Evolutionary conservation across 1,140 invertebrate species (phyloP).

Genomic region (Batillaria attramentaria): DNA sequence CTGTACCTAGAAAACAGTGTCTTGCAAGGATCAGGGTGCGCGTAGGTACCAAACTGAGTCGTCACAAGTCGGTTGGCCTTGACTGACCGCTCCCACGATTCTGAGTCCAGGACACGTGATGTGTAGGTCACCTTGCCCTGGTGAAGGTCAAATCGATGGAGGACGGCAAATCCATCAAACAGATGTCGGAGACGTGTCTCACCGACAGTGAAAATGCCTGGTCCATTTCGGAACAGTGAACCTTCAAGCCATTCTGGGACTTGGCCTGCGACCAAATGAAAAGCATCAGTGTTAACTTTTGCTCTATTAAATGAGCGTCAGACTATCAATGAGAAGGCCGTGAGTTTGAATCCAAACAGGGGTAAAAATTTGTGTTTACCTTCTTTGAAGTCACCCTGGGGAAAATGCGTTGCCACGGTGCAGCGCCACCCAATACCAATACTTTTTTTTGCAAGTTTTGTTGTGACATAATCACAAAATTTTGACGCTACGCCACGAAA

Average conservation of each 20-base stretch:
- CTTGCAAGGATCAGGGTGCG: conserved; percentile 74
- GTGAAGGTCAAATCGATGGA: conserved; percentile 80
- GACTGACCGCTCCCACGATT: conserved; percentile 82
- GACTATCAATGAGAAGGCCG: background rate
- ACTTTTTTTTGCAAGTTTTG: background rate
- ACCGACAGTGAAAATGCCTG: conserved; percentile 84
- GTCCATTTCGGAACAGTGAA: conserved; percentile 86
- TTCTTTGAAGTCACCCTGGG: background rate
- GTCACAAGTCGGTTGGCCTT: conserved; percentile 85
- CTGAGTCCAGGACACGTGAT: conserved; percentile 83
- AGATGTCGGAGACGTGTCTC: conserved; percentile 83
- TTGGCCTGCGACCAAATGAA: conserved; percentile 71
- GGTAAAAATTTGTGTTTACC: background rate
- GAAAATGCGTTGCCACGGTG: background rate
- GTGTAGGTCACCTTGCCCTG: conserved; percentile 77
- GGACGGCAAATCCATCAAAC: conserved; percentile 89
- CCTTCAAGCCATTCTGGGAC: conserved; percentile 87
- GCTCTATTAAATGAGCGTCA: background rate
- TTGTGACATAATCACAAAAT: too few relatives aligned
- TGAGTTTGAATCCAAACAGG: background rate
- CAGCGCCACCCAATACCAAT: background rate
- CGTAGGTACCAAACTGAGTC: conserved; percentile 86
- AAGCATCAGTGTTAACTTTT: background rate
- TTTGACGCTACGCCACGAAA: too few relatives aligned
- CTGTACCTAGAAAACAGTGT: conserved; percentile 69